phyloP scores from a whole-genome alignment of 2,797 vertebrate genomes.

The Alcedo quadribrachys region DNA sequence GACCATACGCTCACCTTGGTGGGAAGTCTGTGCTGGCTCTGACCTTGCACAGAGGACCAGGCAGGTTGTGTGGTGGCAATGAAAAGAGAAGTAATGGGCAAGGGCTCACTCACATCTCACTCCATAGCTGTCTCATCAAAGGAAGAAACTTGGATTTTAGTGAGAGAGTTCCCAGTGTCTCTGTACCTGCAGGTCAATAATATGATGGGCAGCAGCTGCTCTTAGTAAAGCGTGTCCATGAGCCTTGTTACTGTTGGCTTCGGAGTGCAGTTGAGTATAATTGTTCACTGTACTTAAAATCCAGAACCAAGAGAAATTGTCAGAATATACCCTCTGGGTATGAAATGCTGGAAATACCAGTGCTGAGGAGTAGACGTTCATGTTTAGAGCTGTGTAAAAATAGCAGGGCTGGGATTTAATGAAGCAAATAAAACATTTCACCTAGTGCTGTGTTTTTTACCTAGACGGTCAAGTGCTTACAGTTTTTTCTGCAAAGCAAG shows the following conservation, averaged over 20 bases:
- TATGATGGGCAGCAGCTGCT: not conserved
- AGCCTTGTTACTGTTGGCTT: not conserved
- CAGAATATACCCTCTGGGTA: not conserved
- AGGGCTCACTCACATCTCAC: accelerated
- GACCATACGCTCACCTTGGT: accelerated
- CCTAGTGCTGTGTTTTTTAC: not conserved
- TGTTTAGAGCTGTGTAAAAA: not conserved
- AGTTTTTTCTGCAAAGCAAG: not conserved
- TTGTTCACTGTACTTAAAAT: slow-evolving; percentile 7
- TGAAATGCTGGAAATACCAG: not conserved
- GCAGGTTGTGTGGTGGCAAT: not conserved
- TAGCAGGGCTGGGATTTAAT: not conserved
- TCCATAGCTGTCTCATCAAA: not conserved
- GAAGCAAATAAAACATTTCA: not conserved
- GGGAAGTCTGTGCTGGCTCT: not conserved
- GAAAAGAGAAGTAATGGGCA: not conserved
- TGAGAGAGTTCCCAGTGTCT: not conserved
- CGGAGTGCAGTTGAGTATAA: not conserved
- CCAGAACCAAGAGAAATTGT: not conserved
- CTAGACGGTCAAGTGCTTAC: not conserved
- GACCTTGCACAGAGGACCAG: not conserved
- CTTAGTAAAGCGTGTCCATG: not conserved
- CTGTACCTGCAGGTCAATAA: not conserved
- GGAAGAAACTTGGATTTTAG: not conserved
- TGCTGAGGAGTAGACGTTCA: not conserved